These are phyloP conservation scores for Gavia stellata DNA, from an alignment of 2,113 vertebrate genomes.

Conservation along the genomic window DNA sequence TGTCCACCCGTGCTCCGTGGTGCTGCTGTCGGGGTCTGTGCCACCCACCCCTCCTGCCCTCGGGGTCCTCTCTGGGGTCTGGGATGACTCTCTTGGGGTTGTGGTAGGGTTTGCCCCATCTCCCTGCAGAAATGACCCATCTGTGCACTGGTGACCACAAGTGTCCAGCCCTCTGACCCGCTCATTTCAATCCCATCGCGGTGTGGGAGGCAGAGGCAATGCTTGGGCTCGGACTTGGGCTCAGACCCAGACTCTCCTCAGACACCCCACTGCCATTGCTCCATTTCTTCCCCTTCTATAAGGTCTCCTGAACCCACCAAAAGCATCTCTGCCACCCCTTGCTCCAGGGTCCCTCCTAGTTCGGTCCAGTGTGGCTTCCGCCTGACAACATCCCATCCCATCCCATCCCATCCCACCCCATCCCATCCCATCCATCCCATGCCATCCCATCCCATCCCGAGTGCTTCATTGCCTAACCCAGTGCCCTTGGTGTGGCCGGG, in stretches of 20 bases:
- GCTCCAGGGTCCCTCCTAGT: background rate
- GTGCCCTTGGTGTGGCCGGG: background rate
- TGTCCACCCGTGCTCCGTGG: background rate
- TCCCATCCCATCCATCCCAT: background rate
- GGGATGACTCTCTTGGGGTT: background rate
- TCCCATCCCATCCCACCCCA: background rate
- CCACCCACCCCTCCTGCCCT: background rate
- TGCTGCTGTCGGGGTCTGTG: background rate
- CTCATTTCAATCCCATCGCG: too few relatives aligned
- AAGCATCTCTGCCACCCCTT: background rate
- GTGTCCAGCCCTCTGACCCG: background rate
- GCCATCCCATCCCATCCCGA: background rate
- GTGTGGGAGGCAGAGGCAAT: background rate
- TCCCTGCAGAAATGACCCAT: background rate
- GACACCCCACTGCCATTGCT: background rate
- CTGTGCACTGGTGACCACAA: background rate
- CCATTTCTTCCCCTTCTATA: background rate
- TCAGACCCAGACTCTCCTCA: background rate
- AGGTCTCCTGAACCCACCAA: background rate
- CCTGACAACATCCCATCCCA: background rate
- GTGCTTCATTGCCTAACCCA: background rate
- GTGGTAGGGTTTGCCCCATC: background rate
- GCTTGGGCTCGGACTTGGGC: background rate
- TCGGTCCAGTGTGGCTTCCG: rapidly evolving
- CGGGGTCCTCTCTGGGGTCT: background rate